Evolutionary conservation across 1,140 invertebrate genomes (phyloP).

Genomic region (Drosophila repletoides): DNA sequence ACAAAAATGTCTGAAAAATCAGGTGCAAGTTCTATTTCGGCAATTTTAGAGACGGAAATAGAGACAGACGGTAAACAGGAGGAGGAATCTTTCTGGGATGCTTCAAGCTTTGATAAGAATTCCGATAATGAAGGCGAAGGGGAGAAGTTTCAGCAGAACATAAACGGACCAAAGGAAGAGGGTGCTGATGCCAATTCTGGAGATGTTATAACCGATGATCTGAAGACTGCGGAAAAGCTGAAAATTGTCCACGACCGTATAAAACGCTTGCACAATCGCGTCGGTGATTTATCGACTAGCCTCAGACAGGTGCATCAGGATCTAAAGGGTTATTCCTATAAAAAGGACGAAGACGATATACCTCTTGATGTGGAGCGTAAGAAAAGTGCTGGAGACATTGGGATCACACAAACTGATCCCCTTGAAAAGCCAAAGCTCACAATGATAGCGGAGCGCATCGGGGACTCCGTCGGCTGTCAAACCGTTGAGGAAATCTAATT

Average conservation of each 20-base stretch:
- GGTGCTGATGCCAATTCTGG: background rate
- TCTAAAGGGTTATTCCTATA: background rate
- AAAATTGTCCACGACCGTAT: conserved; percentile 4
- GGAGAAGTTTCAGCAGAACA: background rate
- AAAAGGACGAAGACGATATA: background rate
- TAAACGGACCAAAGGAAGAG: too few species aligned
- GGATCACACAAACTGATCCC: conserved; percentile 3
- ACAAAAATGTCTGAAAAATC: conserved; percentile 6
- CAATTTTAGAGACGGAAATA: background rate
- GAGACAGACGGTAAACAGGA: background rate
- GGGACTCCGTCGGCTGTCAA: conserved; percentile 11
- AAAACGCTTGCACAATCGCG: background rate
- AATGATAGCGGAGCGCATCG: conserved; percentile 3
- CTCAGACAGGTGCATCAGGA: conserved; percentile 6
- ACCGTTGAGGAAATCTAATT: background rate
- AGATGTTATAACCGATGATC: background rate
- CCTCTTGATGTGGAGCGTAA: background rate
- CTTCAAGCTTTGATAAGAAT: background rate
- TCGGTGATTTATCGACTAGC: background rate
- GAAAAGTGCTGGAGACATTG: background rate
- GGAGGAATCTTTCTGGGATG: conserved; percentile 2
- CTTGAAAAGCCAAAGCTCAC: background rate
- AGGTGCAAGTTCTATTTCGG: background rate
- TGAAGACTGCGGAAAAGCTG: background rate
- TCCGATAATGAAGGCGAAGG: too few species aligned